Evolutionary conservation across 2,113 vertebrate species (phyloP).

Genomic region (Plecturocebus donacophilus): DNA sequence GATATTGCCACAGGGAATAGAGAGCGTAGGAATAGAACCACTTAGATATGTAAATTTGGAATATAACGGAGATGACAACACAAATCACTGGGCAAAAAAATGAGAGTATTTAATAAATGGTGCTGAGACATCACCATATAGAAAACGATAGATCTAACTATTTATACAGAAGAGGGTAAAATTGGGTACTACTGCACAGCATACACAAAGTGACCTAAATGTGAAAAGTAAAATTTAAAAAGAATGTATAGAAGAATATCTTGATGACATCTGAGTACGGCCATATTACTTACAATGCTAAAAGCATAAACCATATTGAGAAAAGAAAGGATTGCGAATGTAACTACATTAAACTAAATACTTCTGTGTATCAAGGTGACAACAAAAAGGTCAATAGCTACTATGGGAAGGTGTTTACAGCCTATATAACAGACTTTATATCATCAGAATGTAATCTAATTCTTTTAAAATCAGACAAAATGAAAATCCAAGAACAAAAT

Average conservation of each 20-base stretch:
- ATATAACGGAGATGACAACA: background rate
- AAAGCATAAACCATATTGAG: background rate
- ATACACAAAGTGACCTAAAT: background rate
- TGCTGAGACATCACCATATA: background rate
- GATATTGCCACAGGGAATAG: background rate
- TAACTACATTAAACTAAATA: background rate
- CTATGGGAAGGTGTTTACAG: background rate
- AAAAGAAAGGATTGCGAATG: background rate
- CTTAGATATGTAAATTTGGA: constrained; percentile 32
- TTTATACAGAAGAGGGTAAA: background rate
- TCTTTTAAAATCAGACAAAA: background rate
- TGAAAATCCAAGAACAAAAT: background rate
- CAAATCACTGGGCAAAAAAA: background rate
- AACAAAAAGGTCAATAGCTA: background rate
- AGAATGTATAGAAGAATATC: background rate
- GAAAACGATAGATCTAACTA: background rate
- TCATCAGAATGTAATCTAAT: background rate
- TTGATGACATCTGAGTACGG: background rate
- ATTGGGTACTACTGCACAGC: background rate
- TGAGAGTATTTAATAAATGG: background rate
- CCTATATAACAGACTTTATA: background rate
- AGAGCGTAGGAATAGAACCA: background rate
- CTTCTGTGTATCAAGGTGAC: background rate
- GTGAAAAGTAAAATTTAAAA: background rate
- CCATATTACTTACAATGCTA: background rate